Evolutionary conservation across 2,113 vertebrate species (phyloP).

Genomic region (Onychostoma macrolepis): DNA sequence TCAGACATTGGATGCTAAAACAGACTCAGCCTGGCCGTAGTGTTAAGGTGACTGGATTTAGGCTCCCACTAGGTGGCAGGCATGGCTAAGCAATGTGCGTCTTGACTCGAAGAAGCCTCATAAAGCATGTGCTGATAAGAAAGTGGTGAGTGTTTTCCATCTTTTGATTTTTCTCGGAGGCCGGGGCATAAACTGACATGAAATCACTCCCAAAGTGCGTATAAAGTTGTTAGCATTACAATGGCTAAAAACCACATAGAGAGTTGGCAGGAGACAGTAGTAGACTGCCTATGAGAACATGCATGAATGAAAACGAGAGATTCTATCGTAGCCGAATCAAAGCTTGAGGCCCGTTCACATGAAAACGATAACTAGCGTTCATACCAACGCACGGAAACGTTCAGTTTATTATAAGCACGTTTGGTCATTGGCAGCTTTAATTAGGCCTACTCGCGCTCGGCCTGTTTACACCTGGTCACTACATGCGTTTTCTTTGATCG

Average conservation of each 20-base stretch:
- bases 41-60: neutral
- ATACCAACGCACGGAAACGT: neutral
- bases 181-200: neutral
- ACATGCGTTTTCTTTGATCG: no score
- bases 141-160: conserved; percentile 4
- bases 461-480: no score
- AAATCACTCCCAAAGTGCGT: neutral
- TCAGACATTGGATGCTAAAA: conserved; percentile 17
- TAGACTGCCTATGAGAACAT: neutral
- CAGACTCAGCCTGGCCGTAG: neutral
- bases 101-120: neutral
- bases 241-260: neutral
- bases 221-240: neutral
- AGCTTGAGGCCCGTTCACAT: neutral
- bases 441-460: no score
- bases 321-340: neutral
- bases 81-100: conserved; percentile 53
- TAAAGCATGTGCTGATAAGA: neutral
- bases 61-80: conserved; percentile 64
- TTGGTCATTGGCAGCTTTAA: no score
- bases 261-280: neutral
- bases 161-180: conserved; percentile 10
- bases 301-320: neutral
- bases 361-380: neutral
- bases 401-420: no score